These are phyloP conservation scores for Hyposmocoma kahamanoa DNA, from an alignment of 1,140 invertebrate species.

Conservation along the genomic window DNA sequence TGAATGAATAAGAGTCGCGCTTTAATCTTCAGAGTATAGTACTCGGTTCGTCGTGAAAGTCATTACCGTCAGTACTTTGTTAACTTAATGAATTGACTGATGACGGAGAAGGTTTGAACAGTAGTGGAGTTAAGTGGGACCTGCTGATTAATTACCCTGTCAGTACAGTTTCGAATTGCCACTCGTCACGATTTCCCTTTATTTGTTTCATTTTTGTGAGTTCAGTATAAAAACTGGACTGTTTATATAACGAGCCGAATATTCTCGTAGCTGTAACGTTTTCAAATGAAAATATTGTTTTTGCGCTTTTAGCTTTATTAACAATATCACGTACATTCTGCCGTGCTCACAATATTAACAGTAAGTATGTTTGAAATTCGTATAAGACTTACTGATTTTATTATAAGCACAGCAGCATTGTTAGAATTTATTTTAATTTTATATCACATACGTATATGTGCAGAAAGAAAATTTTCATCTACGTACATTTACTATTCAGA, in stretches of 20 bases:
- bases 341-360: no score
- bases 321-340: no score
- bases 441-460: no score
- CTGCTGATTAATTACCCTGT: constrained; percentile 67
- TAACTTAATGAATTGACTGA: constrained; percentile 71
- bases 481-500: no score
- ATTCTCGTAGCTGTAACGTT: constrained; percentile 6
- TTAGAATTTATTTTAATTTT: no score
- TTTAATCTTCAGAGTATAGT: constrained; percentile 35
- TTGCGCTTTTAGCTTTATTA: no score
- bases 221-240: neutral
- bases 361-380: no score
- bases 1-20: constrained; percentile 17
- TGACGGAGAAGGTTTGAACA: constrained; percentile 56
- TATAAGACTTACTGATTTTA: no score
- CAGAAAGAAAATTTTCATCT: no score
- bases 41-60: constrained; percentile 45
- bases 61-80: constrained; percentile 66
- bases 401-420: no score
- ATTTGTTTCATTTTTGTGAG: constrained; percentile 41
- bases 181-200: constrained; percentile 57
- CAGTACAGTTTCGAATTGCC: constrained; percentile 64
- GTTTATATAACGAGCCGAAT: neutral
- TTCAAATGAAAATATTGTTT: constrained; percentile 16
- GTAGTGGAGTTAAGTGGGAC: constrained; percentile 65